phyloP scores from a whole-genome alignment of 2,113 vertebrate genomes.

The Triplophysa rosa region DNA sequence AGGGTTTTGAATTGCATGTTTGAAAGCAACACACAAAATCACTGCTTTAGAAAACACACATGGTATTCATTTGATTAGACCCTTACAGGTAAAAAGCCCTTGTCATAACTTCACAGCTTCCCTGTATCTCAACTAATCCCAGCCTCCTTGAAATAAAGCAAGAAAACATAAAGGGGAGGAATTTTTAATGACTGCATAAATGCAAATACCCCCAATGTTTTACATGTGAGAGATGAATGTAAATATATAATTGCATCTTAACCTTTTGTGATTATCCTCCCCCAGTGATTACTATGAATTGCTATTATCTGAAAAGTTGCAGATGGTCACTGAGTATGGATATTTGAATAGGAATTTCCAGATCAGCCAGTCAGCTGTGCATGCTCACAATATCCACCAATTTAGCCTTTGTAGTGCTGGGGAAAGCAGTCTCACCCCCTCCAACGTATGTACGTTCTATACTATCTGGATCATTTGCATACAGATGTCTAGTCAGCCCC shows the following conservation, averaged over 20 bases:
- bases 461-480: slow-evolving; percentile 58
- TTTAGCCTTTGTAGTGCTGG: slow-evolving; percentile 41
- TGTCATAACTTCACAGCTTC: too few relatives aligned
- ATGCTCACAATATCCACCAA: slow-evolving; percentile 42
- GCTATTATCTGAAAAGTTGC: slow-evolving; percentile 41
- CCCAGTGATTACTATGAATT: slow-evolving; percentile 4
- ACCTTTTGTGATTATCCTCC: neutral
- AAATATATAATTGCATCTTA: slow-evolving; percentile 5
- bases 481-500: slow-evolving; percentile 61
- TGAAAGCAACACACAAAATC: too few relatives aligned
- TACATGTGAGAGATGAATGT: neutral
- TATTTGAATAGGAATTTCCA: slow-evolving; percentile 44
- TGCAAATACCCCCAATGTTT: slow-evolving; percentile 23
- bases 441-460: slow-evolving; percentile 50
- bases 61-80: neutral
- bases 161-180: neutral
- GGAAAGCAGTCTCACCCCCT: slow-evolving; percentile 31
- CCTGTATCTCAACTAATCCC: too few relatives aligned
- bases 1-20: too few relatives aligned
- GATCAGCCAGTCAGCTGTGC: slow-evolving; percentile 39
- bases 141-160: neutral
- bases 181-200: neutral
- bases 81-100: too few relatives aligned
- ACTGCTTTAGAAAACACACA: neutral
- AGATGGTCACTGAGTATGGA: slow-evolving; percentile 46